A percentile compares a stretch with the other conserved stretches of the same genome.
Evolutionary conservation across 2,888 invertebrate species (phyloP).

Genomic region (Cephus pygmeus): DNA sequence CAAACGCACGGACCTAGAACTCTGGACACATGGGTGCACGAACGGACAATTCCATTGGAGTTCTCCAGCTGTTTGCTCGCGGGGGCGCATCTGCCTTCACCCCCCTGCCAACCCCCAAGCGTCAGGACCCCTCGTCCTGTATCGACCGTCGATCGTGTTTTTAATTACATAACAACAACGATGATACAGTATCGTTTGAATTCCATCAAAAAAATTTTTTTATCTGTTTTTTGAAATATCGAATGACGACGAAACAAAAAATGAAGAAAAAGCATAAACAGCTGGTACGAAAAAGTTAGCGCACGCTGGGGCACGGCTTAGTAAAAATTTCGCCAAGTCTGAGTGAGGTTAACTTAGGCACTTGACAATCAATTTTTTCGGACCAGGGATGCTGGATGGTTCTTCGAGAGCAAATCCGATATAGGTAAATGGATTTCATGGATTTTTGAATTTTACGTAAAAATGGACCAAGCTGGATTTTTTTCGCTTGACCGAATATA

Average conservation of each 20-base stretch:
- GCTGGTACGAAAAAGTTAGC: not conserved
- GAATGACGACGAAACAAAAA: not conserved
- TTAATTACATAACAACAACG: not conserved
- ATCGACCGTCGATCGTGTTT: not conserved
- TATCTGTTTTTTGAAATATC: not conserved
- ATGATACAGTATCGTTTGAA: not conserved
- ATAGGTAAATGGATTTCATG: conserved; percentile 50
- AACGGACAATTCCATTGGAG: conserved; percentile 42
- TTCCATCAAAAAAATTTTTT: not conserved
- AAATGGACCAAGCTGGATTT: conserved; percentile 12
- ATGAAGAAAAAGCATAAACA: not conserved
- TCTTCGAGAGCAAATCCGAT: conserved; percentile 33
- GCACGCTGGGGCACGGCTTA: not conserved
- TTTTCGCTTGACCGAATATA: conserved; percentile 32
- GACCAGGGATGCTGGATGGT: not conserved
- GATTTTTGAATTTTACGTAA: conserved; percentile 43
- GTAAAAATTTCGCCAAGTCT: not conserved
- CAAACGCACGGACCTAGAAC: conserved; percentile 39
- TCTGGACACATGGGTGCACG: conserved; percentile 11
- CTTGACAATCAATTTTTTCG: not conserved
- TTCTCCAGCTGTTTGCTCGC: conserved; percentile 50
- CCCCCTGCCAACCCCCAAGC: not conserved
- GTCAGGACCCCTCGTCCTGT: not conserved
- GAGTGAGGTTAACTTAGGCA: not conserved
- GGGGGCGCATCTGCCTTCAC: conserved; percentile 58